Base-by-base conservation (phyloP, 2,888 invertebrate species). In the Tridacna gigas region DNA sequence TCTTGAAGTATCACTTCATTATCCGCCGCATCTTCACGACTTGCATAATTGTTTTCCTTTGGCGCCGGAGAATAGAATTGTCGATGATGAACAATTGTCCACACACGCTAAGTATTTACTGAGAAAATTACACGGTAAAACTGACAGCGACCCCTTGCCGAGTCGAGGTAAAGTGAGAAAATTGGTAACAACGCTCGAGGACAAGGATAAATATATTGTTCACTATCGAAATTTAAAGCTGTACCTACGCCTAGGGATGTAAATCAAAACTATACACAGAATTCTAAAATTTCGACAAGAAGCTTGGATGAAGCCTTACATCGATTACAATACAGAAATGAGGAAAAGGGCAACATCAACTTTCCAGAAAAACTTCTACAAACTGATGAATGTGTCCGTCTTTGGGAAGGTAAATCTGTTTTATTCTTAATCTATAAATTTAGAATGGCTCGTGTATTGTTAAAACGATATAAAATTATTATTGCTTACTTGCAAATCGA, bases 271-370 rank as follows among this genome's bases (percentile, higher is more conserved):
- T 56, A 90, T 94, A 26, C 91, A 92, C 90, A 78, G 92, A 77
- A 88, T 92, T 15, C 74, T 95, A 18, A 88, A 84, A 26, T 94
- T 94, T 83, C 78, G 61, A 18, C 82, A 83, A 65, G 66, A 69
- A 28, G 48, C 82, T 0, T 95, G 94, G 93, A 86, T 95, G 56
- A 93, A 94, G 79, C 60, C 85, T 0, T 94, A 94, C 78, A 94
- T 94, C 0, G 88, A 91, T 37, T 87, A 92, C 4, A 89, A 92
- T 79, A 92, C 90, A 11, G 69, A 79, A n/a, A 60, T 48, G 61
- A 26, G 82, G 9, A 56, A 78, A 66, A 60, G 69, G 61, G 82
- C 82, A 9, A 82, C 66, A 22, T 71, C 63, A 28, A 48, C 73
- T 11, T 81, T 81, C 56, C 65, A 88, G 90, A 89, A 95, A 92